phyloP scores from a whole-genome alignment of 2,797 vertebrate genomes.

The Pangasius mekongensis region DNA sequence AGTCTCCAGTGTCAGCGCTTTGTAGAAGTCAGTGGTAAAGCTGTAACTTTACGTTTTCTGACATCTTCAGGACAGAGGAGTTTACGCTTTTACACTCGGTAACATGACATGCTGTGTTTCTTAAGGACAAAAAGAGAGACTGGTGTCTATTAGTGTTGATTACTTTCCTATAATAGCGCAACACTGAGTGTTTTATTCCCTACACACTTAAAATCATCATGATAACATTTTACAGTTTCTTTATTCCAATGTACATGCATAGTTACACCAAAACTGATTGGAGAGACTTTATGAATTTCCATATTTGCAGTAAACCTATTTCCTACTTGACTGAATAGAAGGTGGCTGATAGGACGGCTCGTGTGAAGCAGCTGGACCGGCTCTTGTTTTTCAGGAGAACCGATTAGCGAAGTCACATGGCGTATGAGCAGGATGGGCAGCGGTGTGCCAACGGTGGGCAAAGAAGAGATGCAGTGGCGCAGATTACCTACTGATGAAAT shows the following conservation, averaged over 20 bases:
- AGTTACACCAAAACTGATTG: neutral
- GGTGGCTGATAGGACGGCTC: neutral
- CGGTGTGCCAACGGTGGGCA: slow-evolving; percentile 22
- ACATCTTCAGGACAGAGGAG: neutral
- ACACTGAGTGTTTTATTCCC: neutral
- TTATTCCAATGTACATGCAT: neutral
- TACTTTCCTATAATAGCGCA: neutral
- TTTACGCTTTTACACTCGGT: neutral
- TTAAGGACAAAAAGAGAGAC: neutral
- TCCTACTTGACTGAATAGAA: neutral
- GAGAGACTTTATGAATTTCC: neutral
- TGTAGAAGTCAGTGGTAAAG: neutral
- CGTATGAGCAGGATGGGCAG: slow-evolving; percentile 1
- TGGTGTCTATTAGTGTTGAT: neutral
- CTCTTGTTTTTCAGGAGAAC: slow-evolving; percentile 10
- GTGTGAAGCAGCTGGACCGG: neutral
- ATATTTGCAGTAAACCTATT: neutral
- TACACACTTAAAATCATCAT: neutral
- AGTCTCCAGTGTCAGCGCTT: neutral
- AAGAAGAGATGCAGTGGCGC: slow-evolving; percentile 3
- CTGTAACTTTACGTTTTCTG: neutral
- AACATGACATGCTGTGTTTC: too few relatives aligned
- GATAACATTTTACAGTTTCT: neutral
- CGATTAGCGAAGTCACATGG: neutral
- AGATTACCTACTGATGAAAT: slow-evolving; percentile 51